Evolutionary conservation across 1,140 invertebrate species (phyloP).

Genomic region (Drosophila carrolli): DNA sequence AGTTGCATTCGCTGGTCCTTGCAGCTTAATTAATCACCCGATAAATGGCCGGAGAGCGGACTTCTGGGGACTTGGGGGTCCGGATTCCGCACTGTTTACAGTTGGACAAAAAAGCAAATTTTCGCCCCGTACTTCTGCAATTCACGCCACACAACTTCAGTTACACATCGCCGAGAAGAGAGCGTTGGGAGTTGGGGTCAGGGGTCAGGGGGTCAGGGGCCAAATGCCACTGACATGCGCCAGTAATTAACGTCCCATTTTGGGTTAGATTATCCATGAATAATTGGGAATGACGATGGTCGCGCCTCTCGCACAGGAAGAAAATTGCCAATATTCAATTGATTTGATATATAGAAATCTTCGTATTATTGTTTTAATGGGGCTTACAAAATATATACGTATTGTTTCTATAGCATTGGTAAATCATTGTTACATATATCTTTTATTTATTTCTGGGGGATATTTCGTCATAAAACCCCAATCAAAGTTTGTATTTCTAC

Average conservation of each 20-base stretch:
- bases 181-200: neutral
- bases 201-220: neutral
- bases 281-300: slow-evolving; percentile 72
- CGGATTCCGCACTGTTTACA: slow-evolving; percentile 29
- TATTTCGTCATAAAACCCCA: no score
- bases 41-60: slow-evolving; percentile 35
- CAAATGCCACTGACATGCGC: slow-evolving; percentile 72
- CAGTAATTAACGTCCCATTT: slow-evolving; percentile 84
- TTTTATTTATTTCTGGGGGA: no score
- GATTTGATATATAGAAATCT: neutral
- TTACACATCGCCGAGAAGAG: slow-evolving; percentile 3
- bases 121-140: slow-evolving; percentile 33
- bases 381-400: no score
- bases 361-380: no score
- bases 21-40: slow-evolving; percentile 68
- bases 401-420: no score
- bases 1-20: slow-evolving; percentile 37
- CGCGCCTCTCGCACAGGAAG: slow-evolving; percentile 28
- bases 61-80: neutral
- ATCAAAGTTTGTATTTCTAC: no score
- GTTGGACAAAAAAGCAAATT: slow-evolving; percentile 43
- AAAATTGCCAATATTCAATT: neutral
- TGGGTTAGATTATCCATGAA: slow-evolving; percentile 84
- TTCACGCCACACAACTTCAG: slow-evolving; percentile 41
- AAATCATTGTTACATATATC: no score